Conservation (phyloP, 2,888 invertebrate genomes). For the Sabatieria punctata region DNA sequence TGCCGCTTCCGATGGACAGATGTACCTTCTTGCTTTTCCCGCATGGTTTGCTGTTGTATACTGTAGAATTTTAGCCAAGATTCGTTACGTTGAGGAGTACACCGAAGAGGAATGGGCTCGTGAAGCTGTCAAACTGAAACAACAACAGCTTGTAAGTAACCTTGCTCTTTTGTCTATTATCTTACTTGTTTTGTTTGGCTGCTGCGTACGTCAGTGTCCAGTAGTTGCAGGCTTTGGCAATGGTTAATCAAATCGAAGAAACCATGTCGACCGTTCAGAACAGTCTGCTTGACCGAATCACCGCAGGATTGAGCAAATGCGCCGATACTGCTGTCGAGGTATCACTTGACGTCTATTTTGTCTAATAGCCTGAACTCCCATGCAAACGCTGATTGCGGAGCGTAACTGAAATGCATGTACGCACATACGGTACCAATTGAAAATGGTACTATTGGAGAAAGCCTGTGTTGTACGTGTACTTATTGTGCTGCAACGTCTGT, state of each 20-base stretch:
- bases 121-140: conserved; percentile 16
- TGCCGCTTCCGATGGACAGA: conserved; percentile 15
- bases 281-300: conserved; percentile 12
- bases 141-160: conserved; percentile 14
- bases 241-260: conserved; percentile 13
- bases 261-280: conserved; percentile 14
- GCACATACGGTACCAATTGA: no score
- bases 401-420: no score
- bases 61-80: conserved; percentile 10
- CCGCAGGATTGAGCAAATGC: no score
- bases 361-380: no score
- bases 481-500: no score
- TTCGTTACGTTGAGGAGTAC: conserved; percentile 20
- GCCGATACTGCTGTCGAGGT: no score
- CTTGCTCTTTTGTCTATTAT: background rate
- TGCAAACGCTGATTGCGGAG: no score
- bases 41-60: background rate
- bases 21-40: background rate
- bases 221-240: conserved; percentile 9
- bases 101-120: conserved; percentile 18
- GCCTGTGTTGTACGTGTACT: no score
- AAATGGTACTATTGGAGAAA: no score
- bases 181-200: background rate
- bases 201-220: background rate
- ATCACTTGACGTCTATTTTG: no score